Evolutionary conservation across 2,797 vertebrate genomes (phyloP).

Genomic region (Siniperca obscura): DNA sequence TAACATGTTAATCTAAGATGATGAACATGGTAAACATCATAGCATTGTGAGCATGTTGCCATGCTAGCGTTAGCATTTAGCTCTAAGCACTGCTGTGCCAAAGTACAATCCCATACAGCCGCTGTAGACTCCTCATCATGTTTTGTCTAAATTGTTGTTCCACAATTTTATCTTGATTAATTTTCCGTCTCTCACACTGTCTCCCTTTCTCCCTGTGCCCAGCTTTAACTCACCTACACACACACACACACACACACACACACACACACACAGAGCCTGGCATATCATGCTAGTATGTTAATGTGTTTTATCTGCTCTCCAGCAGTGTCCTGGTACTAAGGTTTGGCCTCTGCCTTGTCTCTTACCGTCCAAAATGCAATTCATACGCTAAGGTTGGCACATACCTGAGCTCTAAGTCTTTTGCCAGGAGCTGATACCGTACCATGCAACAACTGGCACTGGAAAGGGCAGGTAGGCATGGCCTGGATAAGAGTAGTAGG

Average conservation of each 20-base stretch:
- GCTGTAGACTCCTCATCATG: background rate
- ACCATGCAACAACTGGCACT: constrained; percentile 42
- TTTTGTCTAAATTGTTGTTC: background rate
- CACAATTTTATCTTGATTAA: background rate
- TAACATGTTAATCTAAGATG: background rate
- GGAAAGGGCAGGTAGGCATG: constrained; percentile 8
- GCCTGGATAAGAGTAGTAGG: background rate
- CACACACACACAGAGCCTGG: constrained; percentile 22
- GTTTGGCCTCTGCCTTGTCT: constrained; percentile 39
- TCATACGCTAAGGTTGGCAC: constrained; percentile 52
- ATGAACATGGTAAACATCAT: background rate
- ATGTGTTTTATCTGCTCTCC: constrained; percentile 55
- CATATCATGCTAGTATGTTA: constrained; percentile 16
- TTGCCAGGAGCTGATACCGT: constrained; percentile 28
- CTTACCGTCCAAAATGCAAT: constrained; percentile 44
- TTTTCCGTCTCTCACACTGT: background rate
- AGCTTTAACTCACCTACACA: background rate
- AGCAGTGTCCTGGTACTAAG: constrained; percentile 20
- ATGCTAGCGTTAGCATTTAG: background rate
- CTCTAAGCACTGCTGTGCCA: background rate
- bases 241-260: constrained; percentile 18
- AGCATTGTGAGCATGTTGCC: background rate
- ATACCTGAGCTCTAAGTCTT: constrained; percentile 50
- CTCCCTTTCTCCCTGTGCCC: background rate
- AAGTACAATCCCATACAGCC: background rate